Base-by-base conservation (phyloP, 2,113 vertebrate genomes). In the Ondatra zibethicus region DNA sequence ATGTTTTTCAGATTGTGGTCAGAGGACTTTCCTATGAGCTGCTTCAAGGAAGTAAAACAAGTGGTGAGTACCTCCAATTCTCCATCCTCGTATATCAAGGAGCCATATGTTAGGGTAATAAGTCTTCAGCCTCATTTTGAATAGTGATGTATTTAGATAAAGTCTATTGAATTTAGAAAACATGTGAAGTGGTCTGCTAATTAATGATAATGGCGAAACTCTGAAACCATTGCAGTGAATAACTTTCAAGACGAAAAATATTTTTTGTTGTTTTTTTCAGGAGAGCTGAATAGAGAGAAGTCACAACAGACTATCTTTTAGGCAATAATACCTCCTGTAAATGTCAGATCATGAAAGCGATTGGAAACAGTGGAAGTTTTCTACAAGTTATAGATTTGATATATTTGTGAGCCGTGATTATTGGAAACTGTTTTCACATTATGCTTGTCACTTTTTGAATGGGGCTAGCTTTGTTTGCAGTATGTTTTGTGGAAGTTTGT, bases 401-500 rank as follows among this genome's bases (percentile, higher is more conserved):
- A 81, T 13, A 84, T 89, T 76, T 95, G 0, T n/a, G 86, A 19
- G 33, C 2, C 0, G 16, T 81, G 68, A 75, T 95, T 85, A 65
- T 50, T 80, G 33, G 11, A 12, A 91, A 73, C 1, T 3, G 13
- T 50, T 92, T 77, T 70, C 36, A 92, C 86, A 93, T 90, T 63
- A 82, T 36, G 36, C 45, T 63, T 73, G 42, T 19, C 10, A 47
- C 8, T 70, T 78, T 95, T 90, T 92, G 21, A 95, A 92, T 86
- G 14, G 33, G 90, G 19, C 52, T 81, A 23, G 17, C 11, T 23
- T 96, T 94, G 12, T 85, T 82, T 95, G 11, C 19, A 84, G 6
- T 61, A 31, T 63, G 42, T 50, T 92, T 96, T 94, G 84, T 68
- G 52, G n/a, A 95, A 94, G 23, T 77, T 93, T 73, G 87, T 88